phyloP scores from a whole-genome alignment of 1,140 invertebrate genomes.

The Bradynema listronoti region DNA sequence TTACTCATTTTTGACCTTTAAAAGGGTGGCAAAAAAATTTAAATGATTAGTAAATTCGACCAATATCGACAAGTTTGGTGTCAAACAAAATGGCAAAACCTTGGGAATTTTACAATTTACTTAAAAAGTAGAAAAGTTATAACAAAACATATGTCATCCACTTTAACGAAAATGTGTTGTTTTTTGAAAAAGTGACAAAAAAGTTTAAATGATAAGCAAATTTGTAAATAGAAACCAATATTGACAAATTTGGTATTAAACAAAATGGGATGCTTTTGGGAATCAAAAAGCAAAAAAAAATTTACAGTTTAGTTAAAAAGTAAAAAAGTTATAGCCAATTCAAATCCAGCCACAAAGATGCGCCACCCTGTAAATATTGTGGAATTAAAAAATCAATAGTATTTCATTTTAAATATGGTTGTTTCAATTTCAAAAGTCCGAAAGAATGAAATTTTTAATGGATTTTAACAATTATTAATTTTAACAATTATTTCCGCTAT shows the following conservation, averaged over 20 bases:
- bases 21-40: too few relatives aligned
- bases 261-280: neutral
- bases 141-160: too few relatives aligned
- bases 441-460: slow-evolving; percentile 22
- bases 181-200: too few relatives aligned
- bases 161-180: too few relatives aligned
- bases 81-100: too few relatives aligned
- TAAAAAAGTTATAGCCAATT: neutral
- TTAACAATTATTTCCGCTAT: slow-evolving; percentile 6
- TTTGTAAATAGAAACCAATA: neutral
- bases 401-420: neutral
- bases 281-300: neutral
- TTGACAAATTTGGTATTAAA: neutral
- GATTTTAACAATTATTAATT: slow-evolving; percentile 5
- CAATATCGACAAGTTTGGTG: too few relatives aligned
- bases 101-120: too few relatives aligned
- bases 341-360: neutral
- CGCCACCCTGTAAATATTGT: neutral
- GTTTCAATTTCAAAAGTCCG: neutral
- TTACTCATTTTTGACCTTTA: too few relatives aligned
- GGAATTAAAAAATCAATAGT: neutral
- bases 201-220: too few relatives aligned
- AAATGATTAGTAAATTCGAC: too few relatives aligned
- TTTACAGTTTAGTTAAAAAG: neutral
- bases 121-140: too few relatives aligned